Evolutionary conservation across 2,888 invertebrate genomes (phyloP), one percentile per base, ranked within the genome.

Genomic region (Calameuta idolon): DNA sequence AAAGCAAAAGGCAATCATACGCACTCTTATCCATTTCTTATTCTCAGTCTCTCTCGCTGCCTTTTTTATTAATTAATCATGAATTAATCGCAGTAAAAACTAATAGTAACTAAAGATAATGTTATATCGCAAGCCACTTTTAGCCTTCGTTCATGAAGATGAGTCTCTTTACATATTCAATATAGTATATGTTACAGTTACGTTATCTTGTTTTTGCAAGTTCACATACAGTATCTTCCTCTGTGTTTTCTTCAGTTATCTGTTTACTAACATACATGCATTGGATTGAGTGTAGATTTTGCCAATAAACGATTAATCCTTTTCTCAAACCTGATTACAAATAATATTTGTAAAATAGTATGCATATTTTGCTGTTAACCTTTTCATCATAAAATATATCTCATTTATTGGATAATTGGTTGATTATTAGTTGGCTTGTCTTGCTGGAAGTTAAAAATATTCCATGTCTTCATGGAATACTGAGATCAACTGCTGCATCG

Each of bases 1-100:
- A 76, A 76, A 76, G 75, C 79, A 75, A 76, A 69, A 34, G 33
- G 73, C 77, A 81, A 55, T 78, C 79, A n/a, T 79, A 80, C 33
- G 75, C 76, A 76, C 75, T 71, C 73, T 68, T 34, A 73, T 69
- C 55, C 74, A 75, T 55, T 35, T 68, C 34, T 73, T 69, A 55
- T 12, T 68, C 12, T 35, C 31, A 55, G 55, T 76, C 76, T 73
- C 73, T 76, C 69, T 78, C 75, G 35, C 40, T 78, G 68, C 76
- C 34, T 78, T 77, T 77, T 82, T 76, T 75, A 78, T 80, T 71
- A 71, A 31, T 71, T 34, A 33, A 31, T 15, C 12, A 31, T 71
- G 12, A 71, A 71, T 71, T 55, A 34, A 33, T 71, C 31, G 71
- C 71, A 71, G 15, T 71, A 71, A 71, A 11, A 34, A 31, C 71